A percentile compares a stretch with the other conserved stretches of the same genome.
phyloP scores from a whole-genome alignment of 35 echinoderm and acorn worm species.

The Ptychodera flava region DNA sequence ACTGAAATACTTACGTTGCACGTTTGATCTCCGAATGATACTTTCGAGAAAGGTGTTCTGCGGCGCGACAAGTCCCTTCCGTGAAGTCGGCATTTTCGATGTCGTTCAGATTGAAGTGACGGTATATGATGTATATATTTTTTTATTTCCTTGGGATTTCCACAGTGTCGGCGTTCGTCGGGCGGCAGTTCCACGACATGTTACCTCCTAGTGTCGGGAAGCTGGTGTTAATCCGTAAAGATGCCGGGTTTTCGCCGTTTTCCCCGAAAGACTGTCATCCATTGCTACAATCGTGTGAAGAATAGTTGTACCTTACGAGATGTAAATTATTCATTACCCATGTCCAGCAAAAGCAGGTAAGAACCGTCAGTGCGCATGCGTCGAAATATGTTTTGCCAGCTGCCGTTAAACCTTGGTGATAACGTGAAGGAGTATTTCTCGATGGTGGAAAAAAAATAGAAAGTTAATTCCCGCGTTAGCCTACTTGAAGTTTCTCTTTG shows the following conservation, averaged over 20 bases:
- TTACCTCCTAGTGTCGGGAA: background rate
- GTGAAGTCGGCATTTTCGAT: constrained; percentile 66
- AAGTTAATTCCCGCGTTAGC: no score
- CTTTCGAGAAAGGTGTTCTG: constrained; percentile 99
- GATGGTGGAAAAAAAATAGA: no score
- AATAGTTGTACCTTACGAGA: background rate
- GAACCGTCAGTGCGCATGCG: background rate
- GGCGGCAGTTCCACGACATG: background rate
- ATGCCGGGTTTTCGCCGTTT: background rate
- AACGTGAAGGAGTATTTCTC: no score
- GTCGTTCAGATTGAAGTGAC: no score
- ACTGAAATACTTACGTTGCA: constrained; percentile 88
- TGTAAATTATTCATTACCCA: background rate
- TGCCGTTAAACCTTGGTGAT: no score
- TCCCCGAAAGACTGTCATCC: background rate
- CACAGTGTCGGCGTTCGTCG: background rate
- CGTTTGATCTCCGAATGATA: constrained; percentile 78
- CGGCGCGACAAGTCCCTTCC: constrained; percentile 88
- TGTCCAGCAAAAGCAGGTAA: background rate
- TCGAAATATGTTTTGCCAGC: background rate
- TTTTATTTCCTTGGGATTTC: background rate
- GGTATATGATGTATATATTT: background rate
- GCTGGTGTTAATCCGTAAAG: background rate
- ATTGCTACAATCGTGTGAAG: background rate
- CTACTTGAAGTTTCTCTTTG: no score